Evolutionary conservation across 2,113 vertebrate species (phyloP).

Genomic region (Cyanocitta stelleri): DNA sequence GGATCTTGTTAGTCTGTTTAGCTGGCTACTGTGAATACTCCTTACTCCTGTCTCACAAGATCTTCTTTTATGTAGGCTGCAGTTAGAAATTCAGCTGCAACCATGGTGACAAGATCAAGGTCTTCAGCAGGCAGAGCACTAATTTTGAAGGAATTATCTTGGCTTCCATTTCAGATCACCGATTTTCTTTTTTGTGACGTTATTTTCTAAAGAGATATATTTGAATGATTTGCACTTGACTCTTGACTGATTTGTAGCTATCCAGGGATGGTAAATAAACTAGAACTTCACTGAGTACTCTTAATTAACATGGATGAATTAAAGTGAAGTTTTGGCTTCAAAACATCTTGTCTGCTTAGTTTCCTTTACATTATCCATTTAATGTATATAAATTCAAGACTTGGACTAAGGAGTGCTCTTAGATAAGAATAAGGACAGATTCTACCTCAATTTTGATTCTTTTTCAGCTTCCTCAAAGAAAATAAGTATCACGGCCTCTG

Average conservation of each 20-base stretch:
- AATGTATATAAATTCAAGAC: not conserved
- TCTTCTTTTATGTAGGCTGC: constrained; percentile 34
- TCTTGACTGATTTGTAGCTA: not conserved
- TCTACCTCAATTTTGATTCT: not conserved
- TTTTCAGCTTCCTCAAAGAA: not conserved
- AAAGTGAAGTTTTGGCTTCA: not conserved
- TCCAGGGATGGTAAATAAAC: not conserved
- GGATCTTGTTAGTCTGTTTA: constrained; percentile 19
- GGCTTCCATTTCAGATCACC: not conserved
- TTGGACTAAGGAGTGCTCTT: not conserved
- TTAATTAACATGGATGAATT: not conserved
- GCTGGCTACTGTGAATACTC: not conserved
- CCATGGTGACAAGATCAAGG: constrained; percentile 61
- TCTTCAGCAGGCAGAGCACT: constrained; percentile 9
- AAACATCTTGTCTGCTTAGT: not conserved
- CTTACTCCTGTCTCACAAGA: not conserved
- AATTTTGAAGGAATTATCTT: constrained; percentile 33
- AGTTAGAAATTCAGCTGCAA: constrained; percentile 37
- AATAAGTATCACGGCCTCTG: not conserved
- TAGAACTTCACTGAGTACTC: not conserved
- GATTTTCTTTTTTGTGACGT: not conserved
- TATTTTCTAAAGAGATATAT: not conserved
- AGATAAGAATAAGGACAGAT: not conserved
- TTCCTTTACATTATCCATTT: not conserved
- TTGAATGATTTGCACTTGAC: not conserved